phyloP scores from a whole-genome alignment of 2,113 vertebrate species.

The Gambusia affinis region DNA sequence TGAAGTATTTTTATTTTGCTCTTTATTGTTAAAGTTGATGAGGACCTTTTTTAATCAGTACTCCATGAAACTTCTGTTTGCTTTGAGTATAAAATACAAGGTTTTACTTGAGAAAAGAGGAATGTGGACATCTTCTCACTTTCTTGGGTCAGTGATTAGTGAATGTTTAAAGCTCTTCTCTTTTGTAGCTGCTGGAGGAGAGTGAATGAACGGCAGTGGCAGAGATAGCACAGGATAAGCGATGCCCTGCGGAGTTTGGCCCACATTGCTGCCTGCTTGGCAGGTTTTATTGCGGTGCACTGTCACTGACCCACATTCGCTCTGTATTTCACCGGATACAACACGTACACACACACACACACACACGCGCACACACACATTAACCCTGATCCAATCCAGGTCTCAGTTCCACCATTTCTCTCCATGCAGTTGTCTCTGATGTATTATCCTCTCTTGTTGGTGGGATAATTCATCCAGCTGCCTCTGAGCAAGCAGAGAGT shows the following conservation, averaged over 20 bases:
- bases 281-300: constrained; percentile 55
- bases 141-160: background rate
- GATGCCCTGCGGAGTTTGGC: constrained; percentile 69
- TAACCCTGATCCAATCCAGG: constrained; percentile 47
- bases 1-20: no score
- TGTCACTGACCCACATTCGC: constrained; percentile 74
- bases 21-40: no score
- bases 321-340: constrained; percentile 32
- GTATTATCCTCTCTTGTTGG: constrained; percentile 26
- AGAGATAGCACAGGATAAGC: constrained; percentile 52
- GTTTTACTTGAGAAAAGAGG: no score
- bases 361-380: constrained; percentile 1
- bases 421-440: constrained; percentile 17
- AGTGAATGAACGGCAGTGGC: constrained; percentile 37
- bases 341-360: constrained; percentile 2
- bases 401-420: constrained; percentile 19
- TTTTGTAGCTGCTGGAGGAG: constrained; percentile 25
- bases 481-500: constrained; percentile 35
- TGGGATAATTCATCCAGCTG: constrained; percentile 9
- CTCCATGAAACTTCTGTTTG: background rate
- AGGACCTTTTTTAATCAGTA: no score
- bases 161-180: background rate
- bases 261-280: constrained; percentile 72
- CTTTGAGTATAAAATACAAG: background rate
- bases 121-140: background rate